These are phyloP conservation scores for Pygoscelis antarcticus DNA, from an alignment of 2,113 vertebrate genomes.

Conservation along the genomic window DNA sequence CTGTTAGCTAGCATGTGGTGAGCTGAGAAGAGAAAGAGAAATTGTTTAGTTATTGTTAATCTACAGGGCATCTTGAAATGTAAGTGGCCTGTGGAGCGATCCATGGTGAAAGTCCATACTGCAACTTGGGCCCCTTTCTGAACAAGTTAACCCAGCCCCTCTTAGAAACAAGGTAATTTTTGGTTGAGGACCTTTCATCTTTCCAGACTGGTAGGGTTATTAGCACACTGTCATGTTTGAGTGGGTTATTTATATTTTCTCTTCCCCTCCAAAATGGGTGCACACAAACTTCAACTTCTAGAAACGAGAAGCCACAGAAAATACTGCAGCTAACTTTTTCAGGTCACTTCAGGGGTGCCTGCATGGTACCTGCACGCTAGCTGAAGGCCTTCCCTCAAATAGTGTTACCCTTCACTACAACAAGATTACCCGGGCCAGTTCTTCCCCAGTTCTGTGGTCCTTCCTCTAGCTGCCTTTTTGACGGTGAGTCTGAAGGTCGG, in stretches of 20 bases:
- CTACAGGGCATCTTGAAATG: not conserved
- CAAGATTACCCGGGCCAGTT: not conserved
- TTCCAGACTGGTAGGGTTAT: not conserved
- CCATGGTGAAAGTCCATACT: not conserved
- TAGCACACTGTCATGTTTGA: rapidly evolving
- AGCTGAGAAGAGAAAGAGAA: not conserved
- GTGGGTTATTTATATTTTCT: not conserved
- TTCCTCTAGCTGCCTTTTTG: not conserved
- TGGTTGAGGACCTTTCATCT: not conserved
- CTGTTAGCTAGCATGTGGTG: no score
- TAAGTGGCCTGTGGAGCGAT: not conserved
- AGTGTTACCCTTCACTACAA: not conserved
- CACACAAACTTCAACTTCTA: not conserved
- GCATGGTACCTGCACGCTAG: not conserved
- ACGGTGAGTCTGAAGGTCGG: not conserved
- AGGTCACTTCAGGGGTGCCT: not conserved
- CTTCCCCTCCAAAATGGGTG: not conserved
- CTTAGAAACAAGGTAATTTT: no score
- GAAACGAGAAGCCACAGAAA: not conserved
- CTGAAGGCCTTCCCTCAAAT: not conserved
- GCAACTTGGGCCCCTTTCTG: not conserved
- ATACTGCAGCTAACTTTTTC: not conserved
- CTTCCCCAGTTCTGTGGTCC: not conserved
- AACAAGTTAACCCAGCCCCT: no score
- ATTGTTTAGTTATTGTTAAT: not conserved